phyloP scores from a whole-genome alignment of 1,140 invertebrate genomes.

The Orius laevigatus region DNA sequence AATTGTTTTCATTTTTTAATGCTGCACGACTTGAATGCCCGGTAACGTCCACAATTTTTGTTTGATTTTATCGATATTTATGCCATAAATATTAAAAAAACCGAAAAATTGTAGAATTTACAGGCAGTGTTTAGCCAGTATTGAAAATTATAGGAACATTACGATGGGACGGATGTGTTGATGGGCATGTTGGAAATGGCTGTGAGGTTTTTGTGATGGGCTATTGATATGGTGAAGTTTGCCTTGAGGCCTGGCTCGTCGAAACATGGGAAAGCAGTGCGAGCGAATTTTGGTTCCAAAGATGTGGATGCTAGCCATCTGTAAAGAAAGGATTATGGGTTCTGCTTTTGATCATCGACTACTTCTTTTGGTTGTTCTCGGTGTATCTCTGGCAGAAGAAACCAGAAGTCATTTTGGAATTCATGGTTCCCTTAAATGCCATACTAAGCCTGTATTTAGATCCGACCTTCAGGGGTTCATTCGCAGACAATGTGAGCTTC shows the following conservation, averaged over 20 bases:
- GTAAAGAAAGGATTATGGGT: too few species aligned
- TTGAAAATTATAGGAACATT: constrained; percentile 3
- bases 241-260: constrained; percentile 49
- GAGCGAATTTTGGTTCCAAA: constrained; percentile 41
- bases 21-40: too few species aligned
- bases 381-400: constrained; percentile 10
- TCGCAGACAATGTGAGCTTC: not conserved
- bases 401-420: constrained; percentile 5
- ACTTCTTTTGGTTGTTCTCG: constrained; percentile 10
- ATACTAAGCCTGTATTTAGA: constrained; percentile 7
- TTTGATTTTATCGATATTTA: too few species aligned
- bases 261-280: constrained; percentile 49
- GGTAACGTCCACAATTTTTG: too few species aligned
- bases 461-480: not conserved
- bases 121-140: too few species aligned
- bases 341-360: not conserved
- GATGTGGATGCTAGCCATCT: constrained; percentile 38
- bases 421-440: constrained; percentile 15
- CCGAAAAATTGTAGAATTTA: too few species aligned
- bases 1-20: not conserved
- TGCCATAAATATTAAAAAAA: too few species aligned
- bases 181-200: constrained; percentile 22
- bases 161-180: constrained; percentile 2
- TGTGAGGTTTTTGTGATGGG: constrained; percentile 2
- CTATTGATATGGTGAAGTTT: constrained; percentile 28